A percentile compares a stretch with the other conserved stretches of the same genome.
Conservation (phyloP, 2,888 invertebrate species). For the Ormyrus thymus region DNA sequence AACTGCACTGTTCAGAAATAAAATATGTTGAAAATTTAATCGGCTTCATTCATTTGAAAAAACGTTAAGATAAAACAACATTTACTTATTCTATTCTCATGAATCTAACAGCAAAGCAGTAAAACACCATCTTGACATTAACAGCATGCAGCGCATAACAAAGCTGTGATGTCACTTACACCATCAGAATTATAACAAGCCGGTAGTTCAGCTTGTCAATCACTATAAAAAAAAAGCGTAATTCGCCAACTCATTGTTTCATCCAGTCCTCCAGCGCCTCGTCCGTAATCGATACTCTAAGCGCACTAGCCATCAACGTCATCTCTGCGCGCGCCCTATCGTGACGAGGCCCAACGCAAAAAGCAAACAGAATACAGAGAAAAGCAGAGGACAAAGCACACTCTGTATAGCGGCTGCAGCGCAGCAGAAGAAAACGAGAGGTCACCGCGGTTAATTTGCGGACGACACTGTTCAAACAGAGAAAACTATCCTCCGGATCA, state of each 20-base stretch:
- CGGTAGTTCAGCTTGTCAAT: slow-evolving; percentile 8
- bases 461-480: slow-evolving; percentile 67
- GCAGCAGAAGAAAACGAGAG: slow-evolving; percentile 34
- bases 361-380: slow-evolving; percentile 37
- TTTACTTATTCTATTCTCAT: not conserved
- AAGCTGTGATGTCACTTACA: slow-evolving; percentile 6
- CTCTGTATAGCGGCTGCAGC: not conserved
- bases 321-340: not conserved
- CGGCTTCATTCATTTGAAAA: not conserved
- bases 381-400: not conserved
- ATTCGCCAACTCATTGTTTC: slow-evolving; percentile 39
- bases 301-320: not conserved
- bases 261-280: not conserved
- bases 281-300: slow-evolving; percentile 34
- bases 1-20: no score
- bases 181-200: not conserved
- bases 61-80: not conserved
- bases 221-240: slow-evolving; percentile 17
- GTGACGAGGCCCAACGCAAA: not conserved
- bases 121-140: not conserved
- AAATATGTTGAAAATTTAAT: not conserved
- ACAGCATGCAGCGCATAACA: not conserved
- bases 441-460: slow-evolving; percentile 58
- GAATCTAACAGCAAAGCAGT: not conserved
- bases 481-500: slow-evolving; percentile 52